A percentile compares a stretch with the other conserved stretches of the same genome.
phyloP scores from a whole-genome alignment of 2,888 invertebrate genomes.

The Netelia virgata region DNA sequence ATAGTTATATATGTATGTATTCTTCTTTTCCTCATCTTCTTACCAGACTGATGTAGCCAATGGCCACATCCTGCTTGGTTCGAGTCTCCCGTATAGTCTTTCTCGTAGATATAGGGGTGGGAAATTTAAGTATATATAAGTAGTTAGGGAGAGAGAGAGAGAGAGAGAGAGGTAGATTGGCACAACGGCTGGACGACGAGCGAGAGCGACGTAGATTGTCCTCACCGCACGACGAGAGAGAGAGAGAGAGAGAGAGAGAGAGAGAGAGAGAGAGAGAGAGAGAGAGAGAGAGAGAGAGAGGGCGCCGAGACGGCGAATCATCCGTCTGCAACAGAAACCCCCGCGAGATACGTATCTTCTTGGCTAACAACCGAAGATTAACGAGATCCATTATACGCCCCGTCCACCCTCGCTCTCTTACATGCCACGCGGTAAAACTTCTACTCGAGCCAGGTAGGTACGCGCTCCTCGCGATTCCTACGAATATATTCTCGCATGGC shows the following conservation, averaged over 20 bases:
- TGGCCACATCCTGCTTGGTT: slow-evolving; percentile 49
- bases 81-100: slow-evolving; percentile 37
- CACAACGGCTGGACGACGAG: slow-evolving; percentile 61
- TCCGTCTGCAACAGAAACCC: slow-evolving; percentile 82
- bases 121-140: slow-evolving; percentile 45
- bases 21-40: slow-evolving; percentile 29
- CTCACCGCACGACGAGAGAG: slow-evolving; percentile 21
- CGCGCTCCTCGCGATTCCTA: neutral
- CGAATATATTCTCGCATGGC: slow-evolving; percentile 21
- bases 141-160: neutral
- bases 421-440: slow-evolving; percentile 35
- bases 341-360: slow-evolving; percentile 80
- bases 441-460: slow-evolving; percentile 34
- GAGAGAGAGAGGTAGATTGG: slow-evolving; percentile 15
- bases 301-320: slow-evolving; percentile 78
- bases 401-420: slow-evolving; percentile 12
- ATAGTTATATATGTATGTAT: slow-evolving; percentile 26
- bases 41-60: slow-evolving; percentile 31
- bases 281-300: slow-evolving; percentile 13
- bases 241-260: slow-evolving; percentile 39
- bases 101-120: slow-evolving; percentile 50
- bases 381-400: slow-evolving; percentile 81
- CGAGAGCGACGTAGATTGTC: slow-evolving; percentile 42
- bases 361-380: slow-evolving; percentile 82
- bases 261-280: slow-evolving; percentile 56